A percentile compares a stretch with the other conserved stretches of the same genome.
Conservation (phyloP, 64 coral and sea anemone genomes). For the Platygyra sinensis region DNA sequence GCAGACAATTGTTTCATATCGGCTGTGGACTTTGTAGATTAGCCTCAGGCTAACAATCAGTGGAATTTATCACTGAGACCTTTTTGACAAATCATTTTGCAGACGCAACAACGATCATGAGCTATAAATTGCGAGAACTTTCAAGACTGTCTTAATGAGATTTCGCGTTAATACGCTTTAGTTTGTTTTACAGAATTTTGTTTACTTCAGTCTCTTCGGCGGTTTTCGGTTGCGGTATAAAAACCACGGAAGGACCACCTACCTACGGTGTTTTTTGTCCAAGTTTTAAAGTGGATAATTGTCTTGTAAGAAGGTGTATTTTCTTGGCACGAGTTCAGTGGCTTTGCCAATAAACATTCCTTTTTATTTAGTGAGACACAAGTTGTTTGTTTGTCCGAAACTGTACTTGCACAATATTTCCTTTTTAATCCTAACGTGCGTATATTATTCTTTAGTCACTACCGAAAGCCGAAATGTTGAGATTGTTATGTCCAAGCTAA, state of each 20-base stretch:
- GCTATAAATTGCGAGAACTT: neutral
- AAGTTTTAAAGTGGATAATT: slow-evolving; percentile 27
- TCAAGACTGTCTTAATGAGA: neutral
- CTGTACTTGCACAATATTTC: neutral
- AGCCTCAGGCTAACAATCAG: slow-evolving; percentile 33
- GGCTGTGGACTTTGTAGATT: slow-evolving; percentile 51
- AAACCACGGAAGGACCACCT: slow-evolving; percentile 9
- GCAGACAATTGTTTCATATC: neutral
- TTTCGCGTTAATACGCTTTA: neutral
- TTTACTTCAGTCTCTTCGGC: neutral
- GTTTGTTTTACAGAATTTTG: neutral
- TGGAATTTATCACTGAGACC: slow-evolving; percentile 36
- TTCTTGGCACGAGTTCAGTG: slow-evolving; percentile 21
- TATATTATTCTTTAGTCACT: neutral
- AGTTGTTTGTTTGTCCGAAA: slow-evolving; percentile 1
- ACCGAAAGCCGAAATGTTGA: neutral
- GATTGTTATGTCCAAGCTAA: neutral
- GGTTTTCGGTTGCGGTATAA: neutral
- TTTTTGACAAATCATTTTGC: slow-evolving; percentile 26
- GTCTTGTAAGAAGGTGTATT: neutral
- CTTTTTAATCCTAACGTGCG: neutral
- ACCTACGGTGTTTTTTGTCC: neutral
- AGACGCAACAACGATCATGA: neutral
- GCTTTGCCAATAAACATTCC: neutral
- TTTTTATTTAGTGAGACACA: neutral